Conservation (phyloP, 2,113 vertebrate species). For the Potamarius usumacintae region DNA sequence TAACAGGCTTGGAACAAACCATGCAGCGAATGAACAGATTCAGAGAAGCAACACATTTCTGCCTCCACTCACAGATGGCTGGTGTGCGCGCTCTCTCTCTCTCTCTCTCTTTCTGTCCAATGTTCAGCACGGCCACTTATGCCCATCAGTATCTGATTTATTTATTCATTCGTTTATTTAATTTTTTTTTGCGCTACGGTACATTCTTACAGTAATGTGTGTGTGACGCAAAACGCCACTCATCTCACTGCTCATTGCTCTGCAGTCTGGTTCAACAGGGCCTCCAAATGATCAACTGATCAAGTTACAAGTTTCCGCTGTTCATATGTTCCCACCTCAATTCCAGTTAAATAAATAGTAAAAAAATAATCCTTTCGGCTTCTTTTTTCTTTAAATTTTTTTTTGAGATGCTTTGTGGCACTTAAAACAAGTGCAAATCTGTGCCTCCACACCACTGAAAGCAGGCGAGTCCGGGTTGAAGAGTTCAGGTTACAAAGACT, state of each 20-base stretch:
- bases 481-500: background rate
- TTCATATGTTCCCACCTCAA: constrained; percentile 48
- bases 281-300: background rate
- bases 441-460: constrained; percentile 19
- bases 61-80: constrained; percentile 48
- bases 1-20: constrained; percentile 1
- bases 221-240: constrained; percentile 20
- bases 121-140: constrained; percentile 28
- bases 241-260: constrained; percentile 36
- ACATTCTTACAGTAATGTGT: constrained; percentile 34
- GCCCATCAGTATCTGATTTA: constrained; percentile 27
- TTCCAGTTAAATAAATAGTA: constrained; percentile 98
- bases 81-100: background rate
- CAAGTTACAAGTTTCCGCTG: background rate
- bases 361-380: constrained; percentile 96
- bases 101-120: background rate
- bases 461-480: background rate
- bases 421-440: constrained; percentile 51
- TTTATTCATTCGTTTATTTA: too few relatives aligned
- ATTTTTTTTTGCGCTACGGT: constrained; percentile 20
- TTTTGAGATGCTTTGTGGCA: constrained; percentile 72
- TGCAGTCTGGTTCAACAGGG: background rate
- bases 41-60: constrained; percentile 39
- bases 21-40: constrained; percentile 37
- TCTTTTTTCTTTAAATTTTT: constrained; percentile 70